Percentiles rank a stretch among this genome's conserved stretches.
Conservation (phyloP, 2,113 vertebrate species). For the Pyxicephalus adspersus region DNA sequence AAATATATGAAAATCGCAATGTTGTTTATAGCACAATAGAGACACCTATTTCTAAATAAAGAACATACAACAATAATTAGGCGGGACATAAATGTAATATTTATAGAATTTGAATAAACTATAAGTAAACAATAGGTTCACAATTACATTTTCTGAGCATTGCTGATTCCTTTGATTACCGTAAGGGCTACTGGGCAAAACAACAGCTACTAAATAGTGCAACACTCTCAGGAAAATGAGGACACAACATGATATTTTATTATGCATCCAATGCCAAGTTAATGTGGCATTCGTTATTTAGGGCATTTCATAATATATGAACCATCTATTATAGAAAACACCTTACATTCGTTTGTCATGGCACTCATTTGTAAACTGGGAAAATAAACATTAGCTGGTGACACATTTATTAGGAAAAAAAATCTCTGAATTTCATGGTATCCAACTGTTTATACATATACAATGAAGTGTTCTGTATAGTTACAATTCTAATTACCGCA, state of each 20-base stretch:
- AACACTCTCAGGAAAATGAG: slow-evolving; percentile 8
- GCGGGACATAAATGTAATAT: neutral
- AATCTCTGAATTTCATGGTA: neutral
- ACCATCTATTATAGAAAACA: slow-evolving; percentile 29
- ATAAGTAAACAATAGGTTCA: slow-evolving; percentile 20
- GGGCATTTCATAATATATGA: slow-evolving; percentile 24
- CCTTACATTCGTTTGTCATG: neutral
- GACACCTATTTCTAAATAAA: neutral
- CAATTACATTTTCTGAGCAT: neutral
- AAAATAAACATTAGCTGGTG: neutral
- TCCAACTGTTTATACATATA: neutral
- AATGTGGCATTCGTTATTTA: slow-evolving; percentile 39
- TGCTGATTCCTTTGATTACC: slow-evolving; percentile 20
- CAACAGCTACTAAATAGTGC: slow-evolving; percentile 33
- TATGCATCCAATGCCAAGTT: slow-evolving; percentile 11
- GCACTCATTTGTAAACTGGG: neutral
- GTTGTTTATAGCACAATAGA: neutral
- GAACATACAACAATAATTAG: neutral
- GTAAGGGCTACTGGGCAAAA: slow-evolving; percentile 22
- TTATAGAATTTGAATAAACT: slow-evolving; percentile 20
- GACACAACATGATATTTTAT: slow-evolving; percentile 26
- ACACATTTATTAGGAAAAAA: neutral
- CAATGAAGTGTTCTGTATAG: too few relatives aligned
- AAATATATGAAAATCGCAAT: neutral
- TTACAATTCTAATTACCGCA: too few relatives aligned